Percentiles rank a stretch among this genome's conserved stretches.
Conservation (phyloP, 2,797 vertebrate genomes). For the Ibycter americanus region DNA sequence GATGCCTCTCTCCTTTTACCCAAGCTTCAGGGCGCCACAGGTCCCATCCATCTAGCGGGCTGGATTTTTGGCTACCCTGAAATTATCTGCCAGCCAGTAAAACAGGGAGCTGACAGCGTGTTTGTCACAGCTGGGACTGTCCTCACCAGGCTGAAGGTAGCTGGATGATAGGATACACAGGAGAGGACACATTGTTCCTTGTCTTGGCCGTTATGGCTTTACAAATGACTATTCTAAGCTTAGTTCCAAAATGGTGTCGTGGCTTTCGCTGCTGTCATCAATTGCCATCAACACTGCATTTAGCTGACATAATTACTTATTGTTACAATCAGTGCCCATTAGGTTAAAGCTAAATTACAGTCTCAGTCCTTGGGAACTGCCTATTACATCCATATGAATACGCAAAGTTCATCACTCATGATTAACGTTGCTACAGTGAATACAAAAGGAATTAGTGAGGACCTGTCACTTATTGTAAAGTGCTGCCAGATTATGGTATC, state of each 20-base stretch:
- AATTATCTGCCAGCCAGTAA: not conserved
- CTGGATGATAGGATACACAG: constrained; percentile 45
- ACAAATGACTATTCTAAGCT: constrained; percentile 64
- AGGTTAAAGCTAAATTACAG: constrained; percentile 74
- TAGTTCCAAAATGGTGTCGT: constrained; percentile 64
- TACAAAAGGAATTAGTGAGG: constrained; percentile 72
- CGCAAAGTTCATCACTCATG: constrained; percentile 76
- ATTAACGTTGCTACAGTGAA: constrained; percentile 71
- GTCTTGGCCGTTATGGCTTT: constrained; percentile 35
- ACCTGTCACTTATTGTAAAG: constrained; percentile 70
- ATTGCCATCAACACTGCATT: constrained; percentile 72
- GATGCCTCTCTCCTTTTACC: not conserved
- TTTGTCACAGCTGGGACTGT: constrained; percentile 42
- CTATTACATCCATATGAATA: constrained; percentile 73
- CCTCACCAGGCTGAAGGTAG: constrained; percentile 22
- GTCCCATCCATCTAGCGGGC: not conserved
- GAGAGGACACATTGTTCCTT: constrained; percentile 52
- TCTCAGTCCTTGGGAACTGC: constrained; percentile 76
- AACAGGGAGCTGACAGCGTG: not conserved
- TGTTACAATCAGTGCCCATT: constrained; percentile 76
- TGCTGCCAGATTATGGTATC: constrained; percentile 64
- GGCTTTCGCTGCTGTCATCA: constrained; percentile 67
- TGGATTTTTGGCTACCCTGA: not conserved
- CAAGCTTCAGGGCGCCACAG: rapidly evolving
- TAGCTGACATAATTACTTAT: constrained; percentile 76